Evolutionary conservation across 2,888 invertebrate genomes (phyloP), one percentile per base, ranked within the genome.

Genomic region (Chrysodeixis includens): DNA sequence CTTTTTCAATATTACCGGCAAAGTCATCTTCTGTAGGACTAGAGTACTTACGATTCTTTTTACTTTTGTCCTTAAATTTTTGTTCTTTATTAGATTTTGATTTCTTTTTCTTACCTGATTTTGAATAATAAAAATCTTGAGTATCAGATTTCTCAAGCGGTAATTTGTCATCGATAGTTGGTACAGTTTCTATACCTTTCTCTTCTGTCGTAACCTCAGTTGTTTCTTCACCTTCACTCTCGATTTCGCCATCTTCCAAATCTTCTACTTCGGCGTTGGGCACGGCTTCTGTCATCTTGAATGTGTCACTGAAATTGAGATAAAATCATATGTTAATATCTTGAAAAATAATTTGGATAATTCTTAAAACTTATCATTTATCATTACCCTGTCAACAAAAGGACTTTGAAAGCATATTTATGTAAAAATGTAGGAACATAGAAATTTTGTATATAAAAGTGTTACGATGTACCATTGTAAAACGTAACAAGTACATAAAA

Each of bases 181-280:
- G 70, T 58, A 77, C 67, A 67, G 62, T 66, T 83, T 90, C 83
- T 79, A 86, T 75, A 74, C 76, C 78, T 71, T 86, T 87, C 14
- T 82, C 86, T 72, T 90, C 88, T 71, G 79, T 82, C 66, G 83
- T 79, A 80, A 75, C 62, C 76, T 91, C 91, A 7, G 77, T 71
- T 52, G 82, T 81, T 74, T 94, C 93, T 81, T 95, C 95, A 35
- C 95, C 95, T 74, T 96, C 96, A 67, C 96, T 95, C 80, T 98
- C 98, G 79, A 98, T 98, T 91, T 98, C 98, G 56, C 98, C 98
- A 87, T 98, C 98, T 92, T 98, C 98, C 76, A 98, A 95, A 88
- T 98, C 98, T 85, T 97, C 94, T 20, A 90, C 60, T 58, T 81
- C 81, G 30, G 71, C 74, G 57, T 87, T 90, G 14, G 85, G 73